Evolutionary conservation across 92 coral and sea anemone genomes (phyloP).

Genomic region (Anthopleura xanthogrammica): DNA sequence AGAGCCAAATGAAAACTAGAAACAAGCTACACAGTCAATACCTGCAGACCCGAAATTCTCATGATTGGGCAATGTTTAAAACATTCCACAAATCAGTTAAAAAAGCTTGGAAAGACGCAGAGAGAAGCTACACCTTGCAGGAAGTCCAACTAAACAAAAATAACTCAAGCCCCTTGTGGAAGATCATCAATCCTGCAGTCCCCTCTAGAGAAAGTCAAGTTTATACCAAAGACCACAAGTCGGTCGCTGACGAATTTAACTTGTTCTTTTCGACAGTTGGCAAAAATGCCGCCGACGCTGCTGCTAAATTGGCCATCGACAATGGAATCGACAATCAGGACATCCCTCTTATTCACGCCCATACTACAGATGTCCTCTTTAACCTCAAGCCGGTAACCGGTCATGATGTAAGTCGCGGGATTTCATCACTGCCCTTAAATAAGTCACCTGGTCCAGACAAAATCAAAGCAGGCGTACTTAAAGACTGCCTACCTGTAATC

Average conservation of each 20-base stretch:
- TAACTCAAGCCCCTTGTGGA: constrained; percentile 42
- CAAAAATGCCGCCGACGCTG: constrained; percentile 18
- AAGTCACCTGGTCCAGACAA: not conserved
- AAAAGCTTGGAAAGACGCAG: constrained; percentile 44
- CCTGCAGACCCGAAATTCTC: constrained; percentile 34
- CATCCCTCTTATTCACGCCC: not conserved
- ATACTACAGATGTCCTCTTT: no score
- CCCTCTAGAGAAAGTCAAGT: constrained; percentile 26
- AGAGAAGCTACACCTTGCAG: constrained; percentile 33
- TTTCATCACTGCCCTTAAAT: not conserved
- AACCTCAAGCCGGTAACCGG: not conserved
- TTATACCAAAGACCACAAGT: constrained; percentile 4
- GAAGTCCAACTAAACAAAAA: constrained; percentile 44
- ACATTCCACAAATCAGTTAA: constrained; percentile 53
- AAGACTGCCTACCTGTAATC: not conserved
- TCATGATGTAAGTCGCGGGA: not conserved
- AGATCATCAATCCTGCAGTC: constrained; percentile 20
- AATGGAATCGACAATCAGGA: not conserved
- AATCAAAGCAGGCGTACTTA: not conserved
- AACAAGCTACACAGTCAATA: constrained; percentile 31
- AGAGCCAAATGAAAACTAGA: constrained; percentile 41
- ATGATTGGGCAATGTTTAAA: no score
- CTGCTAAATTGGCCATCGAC: not conserved
- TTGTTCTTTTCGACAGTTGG: constrained; percentile 22
- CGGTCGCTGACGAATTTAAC: constrained; percentile 26